Evolutionary conservation across 2,797 vertebrate genomes (phyloP), one percentile per base, ranked within the genome.

Genomic region (Nannoperca australis): DNA sequence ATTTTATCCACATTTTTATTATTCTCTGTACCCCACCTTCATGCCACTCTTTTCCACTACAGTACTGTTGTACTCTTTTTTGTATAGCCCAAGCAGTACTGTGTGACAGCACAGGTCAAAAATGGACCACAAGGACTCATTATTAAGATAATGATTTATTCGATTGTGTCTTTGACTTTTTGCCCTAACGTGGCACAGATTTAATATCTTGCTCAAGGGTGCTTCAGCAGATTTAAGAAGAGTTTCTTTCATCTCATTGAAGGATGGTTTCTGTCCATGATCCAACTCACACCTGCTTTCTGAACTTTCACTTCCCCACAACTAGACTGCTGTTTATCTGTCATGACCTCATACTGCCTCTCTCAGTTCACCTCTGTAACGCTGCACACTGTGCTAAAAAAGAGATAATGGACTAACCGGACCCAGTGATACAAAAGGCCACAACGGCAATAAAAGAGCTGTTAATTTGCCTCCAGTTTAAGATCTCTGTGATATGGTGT

Each of bases 401-500:
- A 51, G 9, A 84, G 62, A 44, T 86, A 91, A 89, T 90, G 50
- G 71, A 82, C 62, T 73, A 59, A 78, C 61, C 24, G 60, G 40
- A 65, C 32, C 5, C 15, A 53, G 66, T 59, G 69, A 81, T 76
- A 83, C 60, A 72, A 63, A 73, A 65, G 70, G 60, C 64, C 82
- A 70, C 63, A 63, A 59, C 42, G 73, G 81, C 79, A 79, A 83
- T 84, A 79, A 86, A 88, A 73, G 63, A 47, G 22, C 47, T 38
- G 49, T 90, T 87, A 81, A 90, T 87, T 86, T 74, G 42, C 74
- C 75, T 65, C 70, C 63, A 50, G 70, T 80, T 79, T 81, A 77
- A 89, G 83, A 92, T 92, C 81, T 67, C 45, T 56, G 65, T 50
- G 86, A 91, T 88, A 90, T 62, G 71, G 65, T 63, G 78, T 70